A percentile compares a stretch with the other conserved stretches of the same genome.
phyloP scores from a whole-genome alignment of 2,888 invertebrate genomes.

The Endotricha flammealis region DNA sequence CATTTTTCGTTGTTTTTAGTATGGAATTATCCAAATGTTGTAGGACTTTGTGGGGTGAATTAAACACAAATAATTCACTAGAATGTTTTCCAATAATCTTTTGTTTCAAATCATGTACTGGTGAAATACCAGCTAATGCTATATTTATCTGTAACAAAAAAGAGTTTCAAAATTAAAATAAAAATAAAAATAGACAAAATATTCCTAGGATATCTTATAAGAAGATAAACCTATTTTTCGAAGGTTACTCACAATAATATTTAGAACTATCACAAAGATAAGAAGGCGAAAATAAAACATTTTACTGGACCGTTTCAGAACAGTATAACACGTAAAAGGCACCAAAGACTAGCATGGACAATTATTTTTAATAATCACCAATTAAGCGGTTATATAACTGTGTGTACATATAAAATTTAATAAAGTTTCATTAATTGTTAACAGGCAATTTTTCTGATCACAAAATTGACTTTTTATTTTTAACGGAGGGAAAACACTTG shows the following conservation, averaged over 20 bases:
- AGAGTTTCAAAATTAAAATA: neutral
- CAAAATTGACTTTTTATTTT: too few relatives aligned
- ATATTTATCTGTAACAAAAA: constrained; percentile 35
- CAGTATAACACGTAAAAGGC: neutral
- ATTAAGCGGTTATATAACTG: too few relatives aligned
- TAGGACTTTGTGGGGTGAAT: constrained; percentile 54
- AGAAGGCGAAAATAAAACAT: neutral
- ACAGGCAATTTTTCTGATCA: too few relatives aligned
- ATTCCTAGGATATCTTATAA: too few relatives aligned
- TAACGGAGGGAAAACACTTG: too few relatives aligned
- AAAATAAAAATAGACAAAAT: neutral
- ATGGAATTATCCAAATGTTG: constrained; percentile 59
- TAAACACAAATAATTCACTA: constrained; percentile 37
- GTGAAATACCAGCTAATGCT: constrained; percentile 54
- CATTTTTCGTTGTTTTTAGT: constrained; percentile 55
- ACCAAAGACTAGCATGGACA: neutral
- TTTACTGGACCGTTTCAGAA: neutral
- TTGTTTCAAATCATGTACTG: constrained; percentile 57
- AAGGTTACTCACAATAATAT: neutral
- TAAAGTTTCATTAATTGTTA: too few relatives aligned
- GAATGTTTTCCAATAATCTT: constrained; percentile 37
- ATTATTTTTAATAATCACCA: constrained; percentile 2
- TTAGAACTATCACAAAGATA: neutral
- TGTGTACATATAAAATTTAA: too few relatives aligned
- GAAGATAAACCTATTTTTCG: too few relatives aligned